A percentile compares a stretch with the other conserved stretches of the same genome.
phyloP scores from a whole-genome alignment of 37 sponge, comb jelly and placozoan species.

The Bolinopsis microptera region DNA sequence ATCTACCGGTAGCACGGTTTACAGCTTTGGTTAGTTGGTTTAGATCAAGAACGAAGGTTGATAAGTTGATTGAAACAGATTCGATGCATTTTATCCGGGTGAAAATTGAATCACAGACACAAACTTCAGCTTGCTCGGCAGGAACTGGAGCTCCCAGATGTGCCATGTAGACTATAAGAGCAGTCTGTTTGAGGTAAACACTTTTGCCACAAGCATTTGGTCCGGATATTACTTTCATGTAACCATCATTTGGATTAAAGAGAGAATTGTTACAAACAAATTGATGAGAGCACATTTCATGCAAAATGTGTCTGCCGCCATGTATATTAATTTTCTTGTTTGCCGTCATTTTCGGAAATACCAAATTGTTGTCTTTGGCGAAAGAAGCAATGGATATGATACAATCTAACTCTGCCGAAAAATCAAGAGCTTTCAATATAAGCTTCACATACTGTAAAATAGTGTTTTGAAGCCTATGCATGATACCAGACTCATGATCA shows the following conservation, averaged over 20 bases:
- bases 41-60: constrained; percentile 94
- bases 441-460: constrained; percentile 75
- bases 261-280: constrained; percentile 91
- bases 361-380: constrained; percentile 83
- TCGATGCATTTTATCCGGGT: constrained; percentile 89
- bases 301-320: constrained; percentile 90
- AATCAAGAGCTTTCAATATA: constrained; percentile 77
- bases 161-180: constrained; percentile 91
- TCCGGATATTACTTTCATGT: constrained; percentile 92
- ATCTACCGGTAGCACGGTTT: constrained; percentile 68
- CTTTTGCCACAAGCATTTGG: constrained; percentile 99
- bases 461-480: constrained; percentile 91
- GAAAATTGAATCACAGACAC: constrained; percentile 88
- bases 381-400: constrained; percentile 81
- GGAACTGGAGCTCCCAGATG: constrained; percentile 97
- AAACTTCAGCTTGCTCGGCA: constrained; percentile 83
- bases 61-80: constrained; percentile 87
- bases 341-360: constrained; percentile 76
- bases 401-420: constrained; percentile 92
- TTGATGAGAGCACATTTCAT: constrained; percentile 89
- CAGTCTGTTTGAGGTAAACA: constrained; percentile 96
- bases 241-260: constrained; percentile 71
- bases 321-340: constrained; percentile 81
- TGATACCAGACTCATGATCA: constrained; percentile 89
- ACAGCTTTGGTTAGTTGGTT: constrained; percentile 90